Evolutionary conservation across 2,888 invertebrate genomes (phyloP), one percentile per base, ranked within the genome.

Genomic region (Diarsia mendica): DNA sequence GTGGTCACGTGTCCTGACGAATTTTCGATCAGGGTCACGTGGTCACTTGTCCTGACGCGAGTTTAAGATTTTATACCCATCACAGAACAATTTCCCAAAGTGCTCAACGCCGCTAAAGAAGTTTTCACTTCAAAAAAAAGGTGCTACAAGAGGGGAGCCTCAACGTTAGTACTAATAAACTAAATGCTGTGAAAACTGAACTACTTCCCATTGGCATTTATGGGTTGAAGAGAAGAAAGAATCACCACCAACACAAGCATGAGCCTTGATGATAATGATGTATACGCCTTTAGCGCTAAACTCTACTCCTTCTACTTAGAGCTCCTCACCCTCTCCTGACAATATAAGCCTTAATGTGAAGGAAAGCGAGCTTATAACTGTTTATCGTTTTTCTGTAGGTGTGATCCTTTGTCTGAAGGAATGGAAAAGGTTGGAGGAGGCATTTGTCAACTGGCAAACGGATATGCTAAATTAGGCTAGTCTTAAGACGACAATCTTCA

Each of bases 281-380:
- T 28, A 28, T 28, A 28, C 28, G 28, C 28, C 55, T 51, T 49
- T 33, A 49, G 3, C 1, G 44, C 18, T 39, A 23, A 18, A 60
- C 6, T 44, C 44, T 44, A 63, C 44, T n/a, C n/a, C 20, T 8
- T 3, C 13, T n/a, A n/a, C 13, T 44, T n/a, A 44, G 11, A 78
- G 13, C 4, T 4, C 60, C 23, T 58, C 23, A 58, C 67, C 33
- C 63, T 64, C 28, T 39, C 39, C 46, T 51, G 67, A 83, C 61
- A 55, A 9, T 46, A 18, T 82, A 78, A 78, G 28, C 61, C 49
- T 33, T 55, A 44, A 63, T 49, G n/a, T 58, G 55, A 83, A 58
- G 28, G 79, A 78, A 68, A 18, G 18, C 33, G 23, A 61, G 55
- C 33, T 83, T 23, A 68, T 33, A 49, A n/a, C 60, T 68, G 18